Evolutionary conservation across 2,797 vertebrate genomes (phyloP).

Genomic region (Xiphophorus birchmanni): DNA sequence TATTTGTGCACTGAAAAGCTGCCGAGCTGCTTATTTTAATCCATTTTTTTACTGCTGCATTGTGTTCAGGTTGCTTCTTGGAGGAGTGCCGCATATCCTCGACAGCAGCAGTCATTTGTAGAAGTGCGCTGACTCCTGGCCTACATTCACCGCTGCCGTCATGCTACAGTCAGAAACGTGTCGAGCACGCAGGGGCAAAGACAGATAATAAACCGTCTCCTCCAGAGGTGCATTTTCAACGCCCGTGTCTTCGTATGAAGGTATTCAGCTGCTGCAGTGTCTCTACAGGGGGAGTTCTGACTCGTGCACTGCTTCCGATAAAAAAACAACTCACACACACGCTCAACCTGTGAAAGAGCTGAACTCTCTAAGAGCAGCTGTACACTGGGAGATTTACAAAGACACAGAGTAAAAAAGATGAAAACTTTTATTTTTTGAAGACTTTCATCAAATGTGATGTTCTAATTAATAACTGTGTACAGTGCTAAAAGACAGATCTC

Average conservation of each 20-base stretch:
- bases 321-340: not conserved
- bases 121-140: conserved; percentile 68
- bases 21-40: conserved; percentile 32
- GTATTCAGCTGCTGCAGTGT: conserved; percentile 41
- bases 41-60: conserved; percentile 42
- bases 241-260: conserved; percentile 45
- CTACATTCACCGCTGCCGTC: conserved; percentile 62
- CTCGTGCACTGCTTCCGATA: conserved; percentile 34
- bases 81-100: conserved; percentile 51
- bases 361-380: not conserved
- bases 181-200: conserved; percentile 42
- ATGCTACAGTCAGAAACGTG: conserved; percentile 63
- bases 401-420: not conserved
- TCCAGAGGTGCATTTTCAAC: conserved; percentile 37
- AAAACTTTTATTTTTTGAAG: not conserved
- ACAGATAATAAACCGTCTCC: conserved; percentile 32
- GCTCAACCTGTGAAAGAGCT: conserved; percentile 1
- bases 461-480: not conserved
- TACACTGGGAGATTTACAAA: not conserved
- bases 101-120: conserved; percentile 60
- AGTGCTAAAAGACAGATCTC: not conserved
- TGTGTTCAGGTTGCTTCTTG: conserved; percentile 46
- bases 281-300: conserved; percentile 35
- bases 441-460: not conserved
- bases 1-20: conserved; percentile 23